A percentile compares a stretch with the other conserved stretches of the same genome.
Evolutionary conservation across 2,888 invertebrate genomes (phyloP).

Genomic region (Lasioglossum pauxillum): DNA sequence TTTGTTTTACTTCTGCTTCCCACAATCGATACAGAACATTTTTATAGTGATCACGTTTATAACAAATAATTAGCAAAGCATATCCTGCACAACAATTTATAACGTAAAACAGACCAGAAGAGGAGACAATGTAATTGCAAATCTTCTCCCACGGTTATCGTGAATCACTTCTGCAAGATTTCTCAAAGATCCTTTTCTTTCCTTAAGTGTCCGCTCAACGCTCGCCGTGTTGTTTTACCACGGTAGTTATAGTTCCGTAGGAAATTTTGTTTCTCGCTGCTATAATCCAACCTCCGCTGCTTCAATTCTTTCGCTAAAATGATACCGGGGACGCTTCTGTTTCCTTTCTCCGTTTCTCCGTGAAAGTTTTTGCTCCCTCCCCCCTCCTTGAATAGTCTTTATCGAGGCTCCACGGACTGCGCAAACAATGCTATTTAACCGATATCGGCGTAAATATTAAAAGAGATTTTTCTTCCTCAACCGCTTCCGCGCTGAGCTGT

Average conservation of each 20-base stretch:
- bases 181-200: background rate
- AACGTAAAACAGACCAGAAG: background rate
- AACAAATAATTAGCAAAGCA: background rate
- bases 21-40: too few species aligned
- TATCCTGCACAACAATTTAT: background rate
- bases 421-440: constrained; percentile 2
- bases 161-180: background rate
- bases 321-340: background rate
- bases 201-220: background rate
- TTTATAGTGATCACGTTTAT: background rate
- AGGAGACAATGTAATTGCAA: background rate
- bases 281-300: background rate
- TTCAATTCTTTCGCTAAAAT: background rate
- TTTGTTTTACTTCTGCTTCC: too few species aligned
- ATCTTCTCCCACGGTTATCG: background rate
- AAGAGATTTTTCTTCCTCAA: constrained; percentile 37
- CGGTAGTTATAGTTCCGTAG: background rate
- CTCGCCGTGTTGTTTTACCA: background rate
- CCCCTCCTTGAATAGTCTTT: background rate
- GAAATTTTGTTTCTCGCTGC: background rate
- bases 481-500: constrained; percentile 16
- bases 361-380: background rate
- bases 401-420: background rate
- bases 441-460: constrained; percentile 34
- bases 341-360: background rate